These are phyloP conservation scores for Tetrao urogallus DNA, from an alignment of 2,113 vertebrate genomes.

Conservation along the genomic window DNA sequence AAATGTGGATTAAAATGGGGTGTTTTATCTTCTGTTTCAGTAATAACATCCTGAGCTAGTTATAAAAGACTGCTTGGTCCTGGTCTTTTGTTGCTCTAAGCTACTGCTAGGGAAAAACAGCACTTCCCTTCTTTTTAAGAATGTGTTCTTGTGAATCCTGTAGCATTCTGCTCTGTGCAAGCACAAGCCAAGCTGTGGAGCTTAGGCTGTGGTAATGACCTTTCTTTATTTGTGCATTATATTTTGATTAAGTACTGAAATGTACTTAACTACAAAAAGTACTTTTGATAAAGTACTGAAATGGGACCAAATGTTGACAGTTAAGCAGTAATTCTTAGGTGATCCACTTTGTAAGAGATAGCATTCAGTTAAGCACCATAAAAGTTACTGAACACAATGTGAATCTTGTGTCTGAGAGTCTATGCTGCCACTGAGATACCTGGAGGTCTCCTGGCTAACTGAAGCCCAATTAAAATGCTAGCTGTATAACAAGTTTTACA, in stretches of 20 bases:
- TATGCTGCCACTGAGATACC: not conserved
- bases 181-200: not conserved
- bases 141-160: not conserved
- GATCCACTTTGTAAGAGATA: not conserved
- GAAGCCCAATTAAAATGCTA: not conserved
- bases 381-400: not conserved
- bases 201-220: not conserved
- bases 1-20: constrained; percentile 42
- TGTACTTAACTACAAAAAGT: no score
- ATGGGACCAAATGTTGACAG: not conserved
- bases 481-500: not conserved
- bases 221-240: not conserved
- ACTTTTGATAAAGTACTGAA: not conserved
- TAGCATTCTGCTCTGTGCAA: not conserved
- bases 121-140: constrained; percentile 56
- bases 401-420: not conserved
- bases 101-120: constrained; percentile 13
- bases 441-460: not conserved
- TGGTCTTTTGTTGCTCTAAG: constrained; percentile 32
- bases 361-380: not conserved
- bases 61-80: not conserved
- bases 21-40: constrained; percentile 74
- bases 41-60: constrained; percentile 65
- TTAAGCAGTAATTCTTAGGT: not conserved
- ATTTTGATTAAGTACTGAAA: not conserved